Evolutionary conservation across 2,113 vertebrate genomes (phyloP).

Genomic region (Helogale parvula): DNA sequence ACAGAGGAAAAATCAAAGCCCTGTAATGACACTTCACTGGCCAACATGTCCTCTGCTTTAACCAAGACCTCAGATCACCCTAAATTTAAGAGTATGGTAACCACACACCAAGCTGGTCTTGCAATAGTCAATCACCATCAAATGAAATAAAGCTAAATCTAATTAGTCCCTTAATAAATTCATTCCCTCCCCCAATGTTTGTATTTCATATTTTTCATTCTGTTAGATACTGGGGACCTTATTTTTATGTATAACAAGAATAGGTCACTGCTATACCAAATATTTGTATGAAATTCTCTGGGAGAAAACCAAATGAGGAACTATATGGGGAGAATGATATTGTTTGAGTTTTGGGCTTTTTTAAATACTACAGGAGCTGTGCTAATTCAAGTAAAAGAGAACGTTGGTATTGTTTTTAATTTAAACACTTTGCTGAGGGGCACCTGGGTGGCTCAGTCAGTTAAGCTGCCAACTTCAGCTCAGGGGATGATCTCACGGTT

Average conservation of each 20-base stretch:
- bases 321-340: background rate
- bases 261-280: background rate
- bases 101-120: background rate
- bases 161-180: background rate
- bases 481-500: too few relatives aligned
- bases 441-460: too few relatives aligned
- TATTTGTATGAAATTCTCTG: background rate
- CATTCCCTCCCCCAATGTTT: background rate
- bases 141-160: background rate
- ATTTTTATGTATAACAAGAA: background rate
- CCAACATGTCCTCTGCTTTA: background rate
- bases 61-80: background rate
- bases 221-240: background rate
- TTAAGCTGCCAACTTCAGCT: too few relatives aligned
- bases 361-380: background rate
- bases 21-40: background rate
- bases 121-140: background rate
- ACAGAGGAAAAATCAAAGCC: background rate
- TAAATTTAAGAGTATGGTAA: background rate
- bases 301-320: background rate
- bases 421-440: background rate
- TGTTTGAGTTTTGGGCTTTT: background rate
- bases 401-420: background rate
- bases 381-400: background rate
- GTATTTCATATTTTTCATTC: background rate